Evolutionary conservation across 1,140 invertebrate species (phyloP).

Genomic region (Penaeus vannamei): DNA sequence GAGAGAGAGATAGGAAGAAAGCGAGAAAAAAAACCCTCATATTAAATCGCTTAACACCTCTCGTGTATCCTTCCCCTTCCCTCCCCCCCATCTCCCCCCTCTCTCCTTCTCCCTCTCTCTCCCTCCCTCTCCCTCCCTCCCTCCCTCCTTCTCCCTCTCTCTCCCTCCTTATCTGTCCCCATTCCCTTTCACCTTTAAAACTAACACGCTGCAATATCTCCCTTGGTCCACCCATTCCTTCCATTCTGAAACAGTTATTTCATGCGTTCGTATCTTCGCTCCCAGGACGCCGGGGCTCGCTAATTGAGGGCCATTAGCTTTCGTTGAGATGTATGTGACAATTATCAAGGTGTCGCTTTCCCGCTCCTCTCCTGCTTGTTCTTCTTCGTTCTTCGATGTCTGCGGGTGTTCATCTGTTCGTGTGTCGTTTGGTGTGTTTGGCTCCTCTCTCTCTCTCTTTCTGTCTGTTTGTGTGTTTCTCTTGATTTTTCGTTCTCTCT

Average conservation of each 20-base stretch:
- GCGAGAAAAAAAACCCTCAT: background rate
- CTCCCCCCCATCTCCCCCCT: background rate
- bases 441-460: background rate
- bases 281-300: background rate
- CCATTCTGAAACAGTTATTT: background rate
- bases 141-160: background rate
- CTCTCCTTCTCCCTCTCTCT: background rate
- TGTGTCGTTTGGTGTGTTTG: background rate
- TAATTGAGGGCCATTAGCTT: slow-evolving; percentile 42
- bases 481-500: background rate
- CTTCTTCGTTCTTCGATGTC: background rate
- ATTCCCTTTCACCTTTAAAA: background rate
- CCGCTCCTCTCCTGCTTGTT: background rate
- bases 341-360: slow-evolving; percentile 38
- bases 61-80: background rate
- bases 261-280: slow-evolving; percentile 16
- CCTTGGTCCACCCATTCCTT: background rate
- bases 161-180: background rate
- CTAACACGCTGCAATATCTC: background rate
- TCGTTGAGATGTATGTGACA: slow-evolving; percentile 46
- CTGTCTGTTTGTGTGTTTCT: too few species aligned
- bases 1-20: too few species aligned
- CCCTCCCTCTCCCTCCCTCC: background rate
- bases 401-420: background rate
- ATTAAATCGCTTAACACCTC: background rate